These are phyloP conservation scores for Oryzias woworae DNA, from an alignment of 2,113 vertebrate species.

Conservation along the genomic window DNA sequence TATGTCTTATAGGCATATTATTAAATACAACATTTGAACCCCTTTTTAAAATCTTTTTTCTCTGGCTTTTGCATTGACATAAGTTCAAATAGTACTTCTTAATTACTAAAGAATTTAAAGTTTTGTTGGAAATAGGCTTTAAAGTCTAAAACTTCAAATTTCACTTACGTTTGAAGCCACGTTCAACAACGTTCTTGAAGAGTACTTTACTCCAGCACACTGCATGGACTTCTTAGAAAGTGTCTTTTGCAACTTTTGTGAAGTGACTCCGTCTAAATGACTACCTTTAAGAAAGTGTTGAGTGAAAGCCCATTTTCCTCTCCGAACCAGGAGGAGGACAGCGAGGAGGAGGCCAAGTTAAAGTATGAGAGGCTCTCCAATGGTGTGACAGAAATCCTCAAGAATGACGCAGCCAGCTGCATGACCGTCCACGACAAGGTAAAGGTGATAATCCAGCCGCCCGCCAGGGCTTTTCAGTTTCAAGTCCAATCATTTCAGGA, in stretches of 20 bases:
- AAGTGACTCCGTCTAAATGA: slow-evolving; percentile 16
- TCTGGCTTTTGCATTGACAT: too few species aligned
- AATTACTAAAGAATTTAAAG: too few species aligned
- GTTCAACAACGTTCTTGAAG: neutral
- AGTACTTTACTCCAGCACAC: neutral
- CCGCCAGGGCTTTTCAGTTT: slow-evolving; percentile 32
- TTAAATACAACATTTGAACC: too few species aligned
- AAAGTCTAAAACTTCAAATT: too few species aligned
- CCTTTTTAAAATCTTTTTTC: too few species aligned
- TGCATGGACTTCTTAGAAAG: neutral
- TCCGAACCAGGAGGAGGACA: slow-evolving; percentile 89
- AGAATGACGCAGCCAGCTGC: slow-evolving; percentile 96
- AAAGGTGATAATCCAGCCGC: slow-evolving; percentile 40
- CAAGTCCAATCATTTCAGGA: slow-evolving; percentile 11
- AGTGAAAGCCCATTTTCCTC: slow-evolving; percentile 14
- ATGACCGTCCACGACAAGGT: slow-evolving; percentile 99
- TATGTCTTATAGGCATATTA: too few species aligned
- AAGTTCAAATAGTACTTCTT: too few species aligned
- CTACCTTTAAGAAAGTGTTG: slow-evolving; percentile 19
- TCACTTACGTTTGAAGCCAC: too few species aligned
- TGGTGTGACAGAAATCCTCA: slow-evolving; percentile 94
- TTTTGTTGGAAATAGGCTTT: too few species aligned
- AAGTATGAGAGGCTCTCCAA: slow-evolving; percentile 97
- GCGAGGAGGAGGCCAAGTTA: slow-evolving; percentile 96
- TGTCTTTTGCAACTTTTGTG: slow-evolving; percentile 16